Percentiles rank a stretch among this genome's conserved stretches.
phyloP scores from a whole-genome alignment of 2,888 invertebrate species.

The Epirrita christyi region DNA sequence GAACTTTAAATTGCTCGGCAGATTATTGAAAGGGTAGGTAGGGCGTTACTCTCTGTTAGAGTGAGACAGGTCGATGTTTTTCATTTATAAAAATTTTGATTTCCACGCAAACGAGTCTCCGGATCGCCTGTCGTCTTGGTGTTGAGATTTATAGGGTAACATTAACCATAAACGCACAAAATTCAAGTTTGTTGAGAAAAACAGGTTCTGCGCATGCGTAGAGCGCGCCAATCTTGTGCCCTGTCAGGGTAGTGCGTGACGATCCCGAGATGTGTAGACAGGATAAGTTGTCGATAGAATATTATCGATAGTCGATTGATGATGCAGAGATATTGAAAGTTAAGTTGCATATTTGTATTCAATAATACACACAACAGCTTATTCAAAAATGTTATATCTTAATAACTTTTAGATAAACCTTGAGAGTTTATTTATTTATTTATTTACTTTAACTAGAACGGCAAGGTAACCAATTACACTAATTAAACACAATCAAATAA shows the following conservation, averaged over 20 bases:
- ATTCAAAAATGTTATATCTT: too few relatives aligned
- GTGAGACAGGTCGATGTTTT: slow-evolving; percentile 52
- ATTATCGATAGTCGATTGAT: slow-evolving; percentile 31
- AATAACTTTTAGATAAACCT: too few relatives aligned
- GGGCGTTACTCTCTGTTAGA: slow-evolving; percentile 26
- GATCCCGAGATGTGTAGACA: slow-evolving; percentile 46
- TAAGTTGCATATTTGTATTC: too few relatives aligned
- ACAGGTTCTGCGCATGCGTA: slow-evolving; percentile 70
- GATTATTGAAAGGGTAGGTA: neutral
- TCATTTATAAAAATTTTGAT: slow-evolving; percentile 53
- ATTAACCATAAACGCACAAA: slow-evolving; percentile 43
- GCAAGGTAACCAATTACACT: too few relatives aligned
- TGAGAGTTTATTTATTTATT: too few relatives aligned
- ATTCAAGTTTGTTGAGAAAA: slow-evolving; percentile 70
- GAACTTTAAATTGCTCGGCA: slow-evolving; percentile 24
- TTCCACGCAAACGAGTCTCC: slow-evolving; percentile 47
- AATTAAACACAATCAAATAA: too few relatives aligned
- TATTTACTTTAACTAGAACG: too few relatives aligned
- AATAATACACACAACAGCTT: too few relatives aligned
- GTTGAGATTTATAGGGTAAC: slow-evolving; percentile 60
- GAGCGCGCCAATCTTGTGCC: slow-evolving; percentile 60
- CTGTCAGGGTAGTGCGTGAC: slow-evolving; percentile 52
- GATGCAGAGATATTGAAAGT: too few relatives aligned
- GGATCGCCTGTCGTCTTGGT: slow-evolving; percentile 36
- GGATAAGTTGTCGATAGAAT: slow-evolving; percentile 44